phyloP scores from a whole-genome alignment of 2,888 invertebrate species.

The Furcula furcula region DNA sequence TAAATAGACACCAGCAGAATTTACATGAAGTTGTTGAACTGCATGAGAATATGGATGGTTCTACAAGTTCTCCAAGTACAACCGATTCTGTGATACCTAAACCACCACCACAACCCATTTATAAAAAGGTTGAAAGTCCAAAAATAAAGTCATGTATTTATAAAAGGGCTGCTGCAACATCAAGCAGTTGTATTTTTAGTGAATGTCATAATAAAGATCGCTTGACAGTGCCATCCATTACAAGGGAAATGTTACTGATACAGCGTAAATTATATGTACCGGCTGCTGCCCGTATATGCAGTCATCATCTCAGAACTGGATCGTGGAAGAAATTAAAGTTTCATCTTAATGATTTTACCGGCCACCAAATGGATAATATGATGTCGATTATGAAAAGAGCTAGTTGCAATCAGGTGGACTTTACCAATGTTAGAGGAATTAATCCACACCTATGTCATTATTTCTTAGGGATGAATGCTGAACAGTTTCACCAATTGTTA shows the following conservation, averaged over 20 bases:
- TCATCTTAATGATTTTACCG: conserved; percentile 4
- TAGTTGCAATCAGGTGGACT: conserved; percentile 2
- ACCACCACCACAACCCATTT: too few relatives aligned
- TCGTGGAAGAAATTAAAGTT: conserved; percentile 4
- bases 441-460: conserved; percentile 9
- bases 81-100: too few relatives aligned
- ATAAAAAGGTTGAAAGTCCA: too few relatives aligned
- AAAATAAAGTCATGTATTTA: too few relatives aligned
- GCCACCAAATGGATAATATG: conserved; percentile 8
- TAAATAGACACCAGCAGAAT: background rate
- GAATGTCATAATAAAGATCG: too few relatives aligned
- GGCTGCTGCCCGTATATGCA: conserved; percentile 6
- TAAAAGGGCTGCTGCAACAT: too few relatives aligned
- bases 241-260: background rate
- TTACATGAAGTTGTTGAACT: too few relatives aligned
- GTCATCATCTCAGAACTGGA: conserved; percentile 2
- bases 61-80: too few relatives aligned
- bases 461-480: conserved; percentile 11
- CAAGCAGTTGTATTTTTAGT: too few relatives aligned
- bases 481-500: conserved; percentile 9
- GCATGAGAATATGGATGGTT: too few relatives aligned
- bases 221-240: too few relatives aligned
- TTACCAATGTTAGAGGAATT: conserved; percentile 4
- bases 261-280: conserved; percentile 3
- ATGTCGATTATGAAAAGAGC: conserved; percentile 7